Evolutionary conservation across 2,797 vertebrate species (phyloP).

Genomic region (Odontamblyopus rebecca): DNA sequence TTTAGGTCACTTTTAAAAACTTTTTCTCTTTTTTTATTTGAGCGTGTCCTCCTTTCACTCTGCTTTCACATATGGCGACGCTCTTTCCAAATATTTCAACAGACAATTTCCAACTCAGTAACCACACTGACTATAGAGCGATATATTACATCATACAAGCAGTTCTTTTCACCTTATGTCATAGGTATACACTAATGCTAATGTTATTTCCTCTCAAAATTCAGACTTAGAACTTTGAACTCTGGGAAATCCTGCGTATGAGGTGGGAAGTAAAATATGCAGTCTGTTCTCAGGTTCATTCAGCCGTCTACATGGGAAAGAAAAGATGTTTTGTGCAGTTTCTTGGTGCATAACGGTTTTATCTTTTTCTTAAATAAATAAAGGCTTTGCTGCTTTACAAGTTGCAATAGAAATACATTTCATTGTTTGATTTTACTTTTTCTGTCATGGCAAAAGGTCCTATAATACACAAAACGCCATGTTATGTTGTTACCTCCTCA

Average conservation of each 20-base stretch:
- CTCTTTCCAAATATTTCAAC: neutral
- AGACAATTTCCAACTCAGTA: neutral
- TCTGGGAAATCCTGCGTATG: neutral
- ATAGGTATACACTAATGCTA: neutral
- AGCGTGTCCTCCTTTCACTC: neutral
- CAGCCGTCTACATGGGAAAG: no score
- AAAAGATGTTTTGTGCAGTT: no score
- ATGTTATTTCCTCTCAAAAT: slow-evolving; percentile 1
- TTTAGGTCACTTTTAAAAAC: neutral
- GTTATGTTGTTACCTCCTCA: no score
- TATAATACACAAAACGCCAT: no score
- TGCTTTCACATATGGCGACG: neutral
- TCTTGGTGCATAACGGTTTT: no score
- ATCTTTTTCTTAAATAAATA: no score
- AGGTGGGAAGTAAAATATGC: neutral
- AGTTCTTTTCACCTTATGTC: neutral
- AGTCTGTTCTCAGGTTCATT: neutral
- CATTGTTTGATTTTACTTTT: no score
- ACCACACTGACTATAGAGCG: neutral
- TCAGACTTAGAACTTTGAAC: neutral
- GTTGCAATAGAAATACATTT: no score
- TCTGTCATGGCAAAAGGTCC: no score
- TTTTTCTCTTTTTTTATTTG: neutral
- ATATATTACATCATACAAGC: slow-evolving; percentile 7
- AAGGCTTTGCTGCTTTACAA: no score